Base-by-base conservation (phyloP, 2,113 vertebrate species). In the Halcyon malimbica region DNA sequence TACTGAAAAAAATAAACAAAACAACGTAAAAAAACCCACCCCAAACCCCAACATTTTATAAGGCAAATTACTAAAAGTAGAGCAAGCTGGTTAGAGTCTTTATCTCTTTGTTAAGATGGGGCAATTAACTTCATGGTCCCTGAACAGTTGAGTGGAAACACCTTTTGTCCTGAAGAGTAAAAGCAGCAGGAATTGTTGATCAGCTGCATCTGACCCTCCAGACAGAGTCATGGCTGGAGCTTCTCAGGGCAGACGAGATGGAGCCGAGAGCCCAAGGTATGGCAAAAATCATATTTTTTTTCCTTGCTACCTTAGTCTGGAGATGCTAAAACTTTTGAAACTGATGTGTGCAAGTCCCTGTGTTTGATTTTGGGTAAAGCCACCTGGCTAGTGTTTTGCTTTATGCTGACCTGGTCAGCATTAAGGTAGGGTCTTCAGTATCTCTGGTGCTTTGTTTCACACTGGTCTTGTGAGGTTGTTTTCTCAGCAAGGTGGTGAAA, bases 301-400 rank as follows among this genome's bases (percentile, higher is more conserved):
- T 65, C 3, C 15, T 68, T 35, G 50, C 26, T 60, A 0, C 8
- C 23, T 83, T 4, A 2, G 3, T 17, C 44, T 50, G 67, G 37
- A 63, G n/a, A 44, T 50, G 15, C n/a, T 50, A 20, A 54, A 86
- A 8, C 8, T 9, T 60, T 35, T 56, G 9, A 7, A 83, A 8
- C 0, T 1, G 51, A 3, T 20, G 4, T 25, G 12, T 77, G 25
- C 0, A 2, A 29, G 9, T 24, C 20, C 17, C 2, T 0, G 0
- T 1, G 33, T 13, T 41, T 28, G 3, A 3, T 81, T 80, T 33
- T 17, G 17, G 57, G 29, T 13, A 20, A 17, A 31, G 70, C 4
- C 1, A 0, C 21, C 29, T 56, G 12, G 5, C 8, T 85, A 37
- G 6, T 1, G 1, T 26, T n/a, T 6, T 4, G 3, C 24, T 33